Evolutionary conservation across 2,888 invertebrate species (phyloP), one percentile per base, ranked within the genome.

Genomic region (Pollenia angustigena): DNA sequence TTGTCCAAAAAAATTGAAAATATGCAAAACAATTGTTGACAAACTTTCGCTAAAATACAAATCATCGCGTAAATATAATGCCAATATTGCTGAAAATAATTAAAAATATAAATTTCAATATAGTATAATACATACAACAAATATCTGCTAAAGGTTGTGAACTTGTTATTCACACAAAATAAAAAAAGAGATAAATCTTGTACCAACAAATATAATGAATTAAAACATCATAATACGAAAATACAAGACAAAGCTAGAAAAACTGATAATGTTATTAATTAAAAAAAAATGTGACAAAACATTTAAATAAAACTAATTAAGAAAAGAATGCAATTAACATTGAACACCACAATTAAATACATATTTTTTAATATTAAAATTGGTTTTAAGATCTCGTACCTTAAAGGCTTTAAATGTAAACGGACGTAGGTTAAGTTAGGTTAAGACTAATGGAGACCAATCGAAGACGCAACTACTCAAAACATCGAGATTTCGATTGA

Each of bases 1-100:
- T 91, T 96, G 96, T 46, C 95, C 95, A 85, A 95, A 92, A 91
- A 95, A 95, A 85, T 94, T 94, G 89, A 95, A 96, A 7, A 94
- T 92, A 90, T 96, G 96, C 90, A 95, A 94, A 64, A 95, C 92
- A 10, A 94, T 93, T 0, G 95, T 95, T 8, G 95, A 94, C 3
- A 92, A 90, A 89, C 94, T 94, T 85, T 95, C 94, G 48, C 91
- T 91, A 88, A 95, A 95, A 50, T 90, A 91, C 32, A 96, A 92
- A 89, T 94, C 94, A 90, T 94, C 94, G 23, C 94, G 94, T 72
- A 96, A 92, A 91, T 95, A 96, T 16, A 96, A 91, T 2, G 95
- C 95, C 81, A 96, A 92, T 56, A 96, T 94, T 16, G 96, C 96
- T 96, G 91, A 42, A 81, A 87, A 10, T 6, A 32, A 32, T 6